Evolutionary conservation across 2,888 invertebrate species (phyloP), one percentile per base, ranked within the genome.

Genomic region (Spialia ferax): DNA sequence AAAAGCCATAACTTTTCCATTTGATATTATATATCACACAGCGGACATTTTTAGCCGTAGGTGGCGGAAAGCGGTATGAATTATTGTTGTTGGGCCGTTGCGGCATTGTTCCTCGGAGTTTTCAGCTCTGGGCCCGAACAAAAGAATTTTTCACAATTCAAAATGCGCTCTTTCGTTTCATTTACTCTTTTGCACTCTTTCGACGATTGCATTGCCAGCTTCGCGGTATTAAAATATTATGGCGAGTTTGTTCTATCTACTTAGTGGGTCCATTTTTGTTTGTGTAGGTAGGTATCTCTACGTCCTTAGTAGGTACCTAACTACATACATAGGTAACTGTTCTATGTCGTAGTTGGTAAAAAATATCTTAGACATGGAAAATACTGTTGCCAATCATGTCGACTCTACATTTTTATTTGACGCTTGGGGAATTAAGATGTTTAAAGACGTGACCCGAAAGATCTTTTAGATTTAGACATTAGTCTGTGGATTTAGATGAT

Each of bases 11-110:
- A 91, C 91, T 93, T 89, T 89, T 84, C 89, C 89, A 87, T 93
- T 89, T 89, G 84, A 88, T 89, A 88, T 89, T 90, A 92, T 93
- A 93, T 89, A 93, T 93, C 89, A 91, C 77, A 81, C 79, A 83
- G 89, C 93, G 90, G 93, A 93, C 93, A 93, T 91, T 93, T 93
- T 93, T 93, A 93, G 91, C 92, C 86, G 91, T 93, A 91, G 92
- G 92, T 91, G 92, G 92, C 89, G 92, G 93, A 87, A 93, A 91
- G 83, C 89, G 89, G 89, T 88, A 92, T 93, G 93, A 93, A 91
- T 92, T 93, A 93, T 93, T 92, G 91, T 92, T 93, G 92, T 93
- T 91, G 86, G 91, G 90, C 87, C 86, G 89, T 84, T 89, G 83
- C 77, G 84, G 89, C 86, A 89, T 91, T 91, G 92, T 93, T 89